A percentile compares a stretch with the other conserved stretches of the same genome.
Evolutionary conservation across 2,113 vertebrate genomes (phyloP).

Genomic region (Heterochromis multidens): DNA sequence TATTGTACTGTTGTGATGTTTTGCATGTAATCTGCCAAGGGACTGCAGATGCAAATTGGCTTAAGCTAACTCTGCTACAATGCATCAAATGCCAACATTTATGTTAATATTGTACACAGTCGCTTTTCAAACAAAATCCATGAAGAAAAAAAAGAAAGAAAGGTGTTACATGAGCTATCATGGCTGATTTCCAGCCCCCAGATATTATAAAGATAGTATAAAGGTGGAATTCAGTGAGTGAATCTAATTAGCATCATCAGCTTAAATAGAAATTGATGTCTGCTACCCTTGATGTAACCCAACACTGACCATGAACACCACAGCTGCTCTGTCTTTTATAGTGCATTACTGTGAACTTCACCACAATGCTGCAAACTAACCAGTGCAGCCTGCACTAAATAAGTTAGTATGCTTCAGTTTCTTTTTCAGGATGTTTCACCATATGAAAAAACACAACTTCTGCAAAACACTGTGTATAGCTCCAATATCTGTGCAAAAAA

Average conservation of each 20-base stretch:
- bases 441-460: neutral
- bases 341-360: neutral
- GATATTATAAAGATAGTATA: neutral
- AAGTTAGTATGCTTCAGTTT: neutral
- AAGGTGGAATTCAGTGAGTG: neutral
- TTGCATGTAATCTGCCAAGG: too few relatives aligned
- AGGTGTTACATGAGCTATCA: neutral
- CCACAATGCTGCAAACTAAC: too few relatives aligned
- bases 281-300: neutral
- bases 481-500: fast-evolving
- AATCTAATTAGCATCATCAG: too few relatives aligned
- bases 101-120: neutral
- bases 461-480: neutral
- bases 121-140: neutral
- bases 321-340: neutral
- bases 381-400: neutral
- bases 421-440: neutral
- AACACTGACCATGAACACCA: neutral
- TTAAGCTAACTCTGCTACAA: neutral
- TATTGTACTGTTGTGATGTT: too few relatives aligned
- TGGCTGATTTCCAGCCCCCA: neutral
- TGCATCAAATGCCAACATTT: neutral
- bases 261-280: too few relatives aligned
- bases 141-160: neutral
- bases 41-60: neutral